These are phyloP conservation scores for Gymnodraco acuticeps DNA, from an alignment of 2,797 vertebrate species.

Conservation along the genomic window DNA sequence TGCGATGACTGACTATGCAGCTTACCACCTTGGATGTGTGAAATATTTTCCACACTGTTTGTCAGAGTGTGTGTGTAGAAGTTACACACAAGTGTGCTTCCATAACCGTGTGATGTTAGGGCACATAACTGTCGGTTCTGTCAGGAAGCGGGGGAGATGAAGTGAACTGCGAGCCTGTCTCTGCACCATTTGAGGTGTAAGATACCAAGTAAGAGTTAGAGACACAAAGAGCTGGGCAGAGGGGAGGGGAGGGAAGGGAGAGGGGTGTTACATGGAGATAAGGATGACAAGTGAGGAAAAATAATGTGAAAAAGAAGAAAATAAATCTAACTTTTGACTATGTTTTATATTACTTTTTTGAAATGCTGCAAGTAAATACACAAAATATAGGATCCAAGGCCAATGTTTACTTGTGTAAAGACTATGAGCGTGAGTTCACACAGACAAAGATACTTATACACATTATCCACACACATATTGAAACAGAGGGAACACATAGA, in stretches of 20 bases:
- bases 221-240: slow-evolving; percentile 38
- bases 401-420: background rate
- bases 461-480: too few species aligned
- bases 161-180: slow-evolving; percentile 64
- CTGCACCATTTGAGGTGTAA: slow-evolving; percentile 72
- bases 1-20: slow-evolving; percentile 44
- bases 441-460: too few species aligned
- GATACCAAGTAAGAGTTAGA: slow-evolving; percentile 57
- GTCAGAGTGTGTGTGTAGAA: slow-evolving; percentile 17
- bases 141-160: slow-evolving; percentile 49
- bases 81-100: slow-evolving; percentile 37
- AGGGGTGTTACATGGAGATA: slow-evolving; percentile 52
- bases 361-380: slow-evolving; percentile 2
- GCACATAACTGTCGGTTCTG: slow-evolving; percentile 56
- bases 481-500: too few species aligned
- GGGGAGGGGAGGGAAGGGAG: slow-evolving; percentile 6
- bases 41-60: slow-evolving; percentile 46
- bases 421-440: too few species aligned
- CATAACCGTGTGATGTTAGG: slow-evolving; percentile 38
- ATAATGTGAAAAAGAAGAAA: background rate
- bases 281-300: slow-evolving; percentile 26
- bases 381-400: slow-evolving; percentile 8
- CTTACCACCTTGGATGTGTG: slow-evolving; percentile 39
- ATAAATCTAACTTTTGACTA: slow-evolving; percentile 12
- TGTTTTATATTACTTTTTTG: slow-evolving; percentile 11